Base-by-base conservation (phyloP, 2,797 vertebrate species). In the Leontocebus nigricollis region DNA sequence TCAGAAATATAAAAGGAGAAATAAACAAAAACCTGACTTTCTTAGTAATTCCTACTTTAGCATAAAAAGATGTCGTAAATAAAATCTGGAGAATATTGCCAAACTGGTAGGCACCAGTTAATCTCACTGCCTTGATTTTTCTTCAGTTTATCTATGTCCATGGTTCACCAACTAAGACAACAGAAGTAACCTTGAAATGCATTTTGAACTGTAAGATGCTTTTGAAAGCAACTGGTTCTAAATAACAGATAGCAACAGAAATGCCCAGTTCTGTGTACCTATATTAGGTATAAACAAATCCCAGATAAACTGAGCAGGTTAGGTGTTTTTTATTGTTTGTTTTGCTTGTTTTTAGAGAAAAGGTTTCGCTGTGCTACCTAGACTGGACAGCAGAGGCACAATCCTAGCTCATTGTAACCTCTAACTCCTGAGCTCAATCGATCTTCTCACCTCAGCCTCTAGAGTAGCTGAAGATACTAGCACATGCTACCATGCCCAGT, bases 1-100 rank as follows among this genome's bases (percentile, higher is more conserved):
- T 13, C 70, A 89, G 48, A 93, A 95, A 92, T n/a, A 14, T 67
- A 67, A 95, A 95, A 94, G 55, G 55, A 59, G 13, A 77, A 93
- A 59, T 13, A 79, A 75, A 61, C 20, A 80, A 86, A 81, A n/a
- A 77, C 22, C 36, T 48, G 36, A 85, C 61, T 33, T 46, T 61
- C 48, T 86, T 88, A 77, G 30, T 26, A 70, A 93, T 57, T 4
- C 12, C 57, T 19, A 41, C 27, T 19, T 90, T 52, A 46, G 7
- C 44, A 67, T 70, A 91, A 93, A 92, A 57, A 84, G 95, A 55
- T 70, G 5, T 20, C 39, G 95, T 72, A 89, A 96, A 80, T 50
- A 91, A 82, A 93, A 89, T 76, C 61, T 83, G 15, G 27, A 88
- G 22, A 33, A 64, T 50, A n/a, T 83, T 50, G 27, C 39, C 52